A percentile compares a stretch with the other conserved stretches of the same genome.
phyloP scores from a whole-genome alignment of 2,888 invertebrate genomes.

The Timema cristinae region DNA sequence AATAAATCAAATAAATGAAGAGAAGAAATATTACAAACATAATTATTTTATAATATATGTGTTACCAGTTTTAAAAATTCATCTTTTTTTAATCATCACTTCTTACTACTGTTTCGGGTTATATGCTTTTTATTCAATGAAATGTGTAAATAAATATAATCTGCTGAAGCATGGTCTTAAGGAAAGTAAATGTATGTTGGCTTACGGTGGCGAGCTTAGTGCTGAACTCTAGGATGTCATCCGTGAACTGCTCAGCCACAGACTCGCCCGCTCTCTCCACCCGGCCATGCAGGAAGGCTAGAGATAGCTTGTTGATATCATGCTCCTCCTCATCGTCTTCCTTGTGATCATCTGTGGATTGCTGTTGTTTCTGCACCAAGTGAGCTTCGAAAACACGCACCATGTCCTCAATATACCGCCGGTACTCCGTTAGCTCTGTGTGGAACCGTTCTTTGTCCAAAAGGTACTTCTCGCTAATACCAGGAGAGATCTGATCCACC shows the following conservation, averaged over 20 bases:
- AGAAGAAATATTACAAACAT: no score
- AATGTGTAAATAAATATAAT: no score
- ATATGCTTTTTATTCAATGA: no score
- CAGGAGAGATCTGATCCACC: constrained; percentile 63
- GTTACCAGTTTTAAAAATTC: no score
- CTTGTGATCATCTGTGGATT: not conserved
- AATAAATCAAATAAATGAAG: no score
- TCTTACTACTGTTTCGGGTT: no score
- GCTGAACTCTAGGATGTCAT: constrained; percentile 58
- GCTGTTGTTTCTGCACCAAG: not conserved
- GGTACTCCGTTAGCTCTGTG: constrained; percentile 57
- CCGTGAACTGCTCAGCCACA: constrained; percentile 52
- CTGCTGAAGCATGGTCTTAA: no score
- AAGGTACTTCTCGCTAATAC: constrained; percentile 62
- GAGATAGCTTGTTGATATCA: constrained; percentile 10
- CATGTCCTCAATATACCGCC: constrained; percentile 57
- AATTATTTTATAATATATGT: no score
- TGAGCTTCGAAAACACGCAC: constrained; percentile 43
- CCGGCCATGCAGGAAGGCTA: no score
- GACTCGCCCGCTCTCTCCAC: constrained; percentile 44
- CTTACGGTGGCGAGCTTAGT: constrained; percentile 58
- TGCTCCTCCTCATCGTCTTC: constrained; percentile 15
- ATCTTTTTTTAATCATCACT: no score
- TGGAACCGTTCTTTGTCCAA: constrained; percentile 57
- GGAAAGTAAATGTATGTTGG: not conserved